Evolutionary conservation across 2,113 vertebrate species (phyloP), one percentile per base, ranked within the genome.

Genomic region (Okapia johnstoni): DNA sequence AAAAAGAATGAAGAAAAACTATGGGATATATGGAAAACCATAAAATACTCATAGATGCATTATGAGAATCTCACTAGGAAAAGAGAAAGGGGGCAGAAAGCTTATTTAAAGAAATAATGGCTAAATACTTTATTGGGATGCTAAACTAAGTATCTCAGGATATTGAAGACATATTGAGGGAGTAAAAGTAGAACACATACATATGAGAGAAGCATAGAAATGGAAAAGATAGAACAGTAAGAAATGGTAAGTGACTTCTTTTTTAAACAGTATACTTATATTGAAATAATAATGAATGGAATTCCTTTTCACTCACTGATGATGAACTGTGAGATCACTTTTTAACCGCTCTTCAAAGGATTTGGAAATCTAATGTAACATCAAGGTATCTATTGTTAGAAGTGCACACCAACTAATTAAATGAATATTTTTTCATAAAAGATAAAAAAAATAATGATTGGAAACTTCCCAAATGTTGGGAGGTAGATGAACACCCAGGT

Each of bases 121-220:
- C 23, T 99, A 98, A 99, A 99, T 99, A 99, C 99, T 99, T 98
- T 98, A 99, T 97, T 97, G 97, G 97, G 97, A 94, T 98, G 96
- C 23, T 19, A 50, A 66, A 66, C 33, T 66, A 66, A 93, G 97
- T 98, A 98, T 98, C 98, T 99, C 98, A 98, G 98, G 99, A 98
- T 97, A 99, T 98, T 98, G 98, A 99, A 99, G 98, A 98, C 95
- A 96, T 4, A 14, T 19, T 90, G 33, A 88, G n/a, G 89, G 83
- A 98, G 9, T 43, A 86, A 77, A 93, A 36, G 60, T 58, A 61
- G 94, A 55, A 60, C 2, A 63, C 14, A 70, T 26, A 48, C 16
- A 61, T 84, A 21, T 90, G 10, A 80, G 12, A 86, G 55, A 14
- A 3, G 1, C n/a, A 61, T 25, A 43, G 13, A 43, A 63, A 57